Percentiles rank a stretch among this genome's conserved stretches.
Evolutionary conservation across 2,888 invertebrate species (phyloP).

Genomic region (Autographa gamma): DNA sequence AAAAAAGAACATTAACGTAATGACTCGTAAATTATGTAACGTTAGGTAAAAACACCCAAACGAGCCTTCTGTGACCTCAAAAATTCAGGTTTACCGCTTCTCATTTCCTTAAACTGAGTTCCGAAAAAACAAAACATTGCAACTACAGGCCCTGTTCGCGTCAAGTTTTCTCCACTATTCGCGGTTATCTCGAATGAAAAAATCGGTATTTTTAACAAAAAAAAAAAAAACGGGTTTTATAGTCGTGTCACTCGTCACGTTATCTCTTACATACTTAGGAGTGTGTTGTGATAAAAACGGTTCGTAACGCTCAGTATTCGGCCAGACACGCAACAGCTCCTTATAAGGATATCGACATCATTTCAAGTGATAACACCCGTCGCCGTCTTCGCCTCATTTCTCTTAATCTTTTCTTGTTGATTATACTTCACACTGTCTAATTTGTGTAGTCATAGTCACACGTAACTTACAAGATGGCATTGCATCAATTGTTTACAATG

Average conservation of each 20-base stretch:
- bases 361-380: conserved; percentile 39
- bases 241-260: conserved; percentile 23
- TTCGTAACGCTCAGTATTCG: conserved; percentile 14
- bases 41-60: conserved; percentile 6
- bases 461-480: background rate
- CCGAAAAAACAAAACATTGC: conserved; percentile 27
- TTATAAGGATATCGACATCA: conserved; percentile 39
- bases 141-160: conserved; percentile 26
- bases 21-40: conserved; percentile 13
- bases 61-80: conserved; percentile 19
- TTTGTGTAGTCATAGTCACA: background rate
- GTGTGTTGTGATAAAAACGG: background rate
- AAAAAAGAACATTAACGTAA: no score
- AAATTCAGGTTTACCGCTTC: conserved; percentile 23
- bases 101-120: conserved; percentile 7
- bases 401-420: background rate
- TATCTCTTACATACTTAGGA: conserved; percentile 1
- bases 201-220: background rate
- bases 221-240: conserved; percentile 15
- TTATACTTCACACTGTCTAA: background rate
- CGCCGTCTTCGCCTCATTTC: background rate
- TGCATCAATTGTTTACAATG: background rate
- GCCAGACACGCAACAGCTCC: conserved; percentile 8
- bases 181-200: conserved; percentile 19
- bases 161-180: conserved; percentile 30